Evolutionary conservation across 2,888 invertebrate genomes (phyloP).

Genomic region (Eretmocerus hayati): DNA sequence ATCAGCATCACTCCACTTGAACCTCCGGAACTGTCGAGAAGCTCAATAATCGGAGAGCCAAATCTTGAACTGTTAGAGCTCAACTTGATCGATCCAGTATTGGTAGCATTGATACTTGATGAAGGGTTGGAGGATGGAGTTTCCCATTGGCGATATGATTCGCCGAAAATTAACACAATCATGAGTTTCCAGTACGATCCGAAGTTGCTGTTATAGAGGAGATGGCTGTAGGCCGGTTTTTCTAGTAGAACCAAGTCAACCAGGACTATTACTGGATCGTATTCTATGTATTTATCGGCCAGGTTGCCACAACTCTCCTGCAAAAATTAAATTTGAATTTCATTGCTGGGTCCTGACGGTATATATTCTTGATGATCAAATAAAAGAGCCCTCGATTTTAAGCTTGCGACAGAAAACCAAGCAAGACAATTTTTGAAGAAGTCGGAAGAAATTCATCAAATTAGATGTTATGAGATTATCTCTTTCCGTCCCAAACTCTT

Average conservation of each 20-base stretch:
- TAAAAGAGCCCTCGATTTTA: too few relatives aligned
- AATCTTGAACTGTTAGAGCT: too few relatives aligned
- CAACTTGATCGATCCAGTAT: background rate
- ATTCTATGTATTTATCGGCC: slow-evolving; percentile 88
- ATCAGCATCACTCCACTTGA: background rate
- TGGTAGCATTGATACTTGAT: background rate
- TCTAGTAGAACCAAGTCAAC: slow-evolving; percentile 79
- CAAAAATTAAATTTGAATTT: too few relatives aligned
- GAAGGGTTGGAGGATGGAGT: slow-evolving; percentile 24
- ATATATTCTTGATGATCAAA: too few relatives aligned
- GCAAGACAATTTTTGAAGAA: too few relatives aligned
- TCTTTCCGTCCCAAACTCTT: too few relatives aligned
- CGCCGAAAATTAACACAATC: slow-evolving; percentile 68
- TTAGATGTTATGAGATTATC: too few relatives aligned
- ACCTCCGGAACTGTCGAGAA: background rate
- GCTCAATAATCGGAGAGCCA: background rate
- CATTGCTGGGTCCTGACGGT: too few relatives aligned
- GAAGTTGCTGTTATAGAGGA: slow-evolving; percentile 73
- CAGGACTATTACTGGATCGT: slow-evolving; percentile 79
- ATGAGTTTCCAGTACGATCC: slow-evolving; percentile 75
- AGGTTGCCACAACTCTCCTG: slow-evolving; percentile 68
- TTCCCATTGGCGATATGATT: slow-evolving; percentile 75
- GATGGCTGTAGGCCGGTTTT: slow-evolving; percentile 75
- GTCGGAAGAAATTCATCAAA: too few relatives aligned
- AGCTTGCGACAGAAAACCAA: too few relatives aligned